Evolutionary conservation across 2,888 invertebrate species (phyloP).

Genomic region (Andrena hattorfiana): DNA sequence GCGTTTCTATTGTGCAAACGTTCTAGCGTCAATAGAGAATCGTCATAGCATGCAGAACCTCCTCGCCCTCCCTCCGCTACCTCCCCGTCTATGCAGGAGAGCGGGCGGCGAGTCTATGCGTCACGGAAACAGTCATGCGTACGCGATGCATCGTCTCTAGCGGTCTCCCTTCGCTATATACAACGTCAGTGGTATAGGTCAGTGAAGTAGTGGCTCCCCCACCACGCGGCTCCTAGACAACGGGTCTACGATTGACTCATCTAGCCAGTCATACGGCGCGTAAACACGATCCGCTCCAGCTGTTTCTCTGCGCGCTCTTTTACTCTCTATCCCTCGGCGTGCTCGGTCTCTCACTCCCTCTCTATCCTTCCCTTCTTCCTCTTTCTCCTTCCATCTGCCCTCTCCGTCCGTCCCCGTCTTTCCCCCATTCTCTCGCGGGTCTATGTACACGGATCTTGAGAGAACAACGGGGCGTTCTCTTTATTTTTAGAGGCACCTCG

Average conservation of each 20-base stretch:
- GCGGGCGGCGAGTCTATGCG: constrained; percentile 41
- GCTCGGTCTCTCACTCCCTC: constrained; percentile 10
- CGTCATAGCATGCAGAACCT: constrained; percentile 28
- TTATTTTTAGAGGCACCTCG: constrained; percentile 73
- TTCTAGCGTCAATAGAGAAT: constrained; percentile 46
- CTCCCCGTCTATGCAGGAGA: constrained; percentile 27
- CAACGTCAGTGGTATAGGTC: constrained; percentile 82
- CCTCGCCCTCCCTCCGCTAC: not conserved
- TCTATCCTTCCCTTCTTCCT: constrained; percentile 1
- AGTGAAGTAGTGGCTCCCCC: constrained; percentile 81
- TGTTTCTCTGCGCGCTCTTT: constrained; percentile 62
- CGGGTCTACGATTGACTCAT: constrained; percentile 84
- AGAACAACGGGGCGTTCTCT: constrained; percentile 73
- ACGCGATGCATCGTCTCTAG: constrained; percentile 68
- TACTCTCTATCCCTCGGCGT: constrained; percentile 37
- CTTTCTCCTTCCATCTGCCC: constrained; percentile 10
- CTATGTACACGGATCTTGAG: constrained; percentile 46
- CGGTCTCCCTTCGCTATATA: constrained; percentile 73
- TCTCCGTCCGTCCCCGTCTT: constrained; percentile 7
- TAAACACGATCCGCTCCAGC: constrained; percentile 75
- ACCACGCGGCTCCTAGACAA: constrained; percentile 80
- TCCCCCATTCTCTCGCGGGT: constrained; percentile 4
- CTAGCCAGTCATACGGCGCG: constrained; percentile 79
- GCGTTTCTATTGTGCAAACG: constrained; percentile 35
- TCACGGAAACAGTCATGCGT: constrained; percentile 59